Percentiles rank a stretch among this genome's conserved stretches.
Conservation (phyloP, 2,113 vertebrate species). For the Phrynosoma blainvillii region DNA sequence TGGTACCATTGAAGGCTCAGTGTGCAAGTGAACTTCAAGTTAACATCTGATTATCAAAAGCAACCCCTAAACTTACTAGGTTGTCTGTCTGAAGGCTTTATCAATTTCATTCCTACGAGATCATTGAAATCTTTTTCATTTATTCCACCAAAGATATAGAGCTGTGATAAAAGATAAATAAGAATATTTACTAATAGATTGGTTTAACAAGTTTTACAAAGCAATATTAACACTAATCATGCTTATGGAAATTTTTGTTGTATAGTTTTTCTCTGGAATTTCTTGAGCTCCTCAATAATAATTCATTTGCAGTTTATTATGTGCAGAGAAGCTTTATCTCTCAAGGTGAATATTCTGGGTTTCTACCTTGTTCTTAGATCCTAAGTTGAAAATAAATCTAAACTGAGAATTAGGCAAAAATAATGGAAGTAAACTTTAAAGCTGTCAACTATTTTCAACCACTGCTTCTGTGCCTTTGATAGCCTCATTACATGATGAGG, state of each 20-base stretch:
- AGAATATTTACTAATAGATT: background rate
- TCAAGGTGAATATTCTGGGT: background rate
- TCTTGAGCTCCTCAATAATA: background rate
- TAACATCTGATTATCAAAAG: background rate
- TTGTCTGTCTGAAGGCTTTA: slow-evolving; percentile 77
- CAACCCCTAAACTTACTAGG: slow-evolving; percentile 67
- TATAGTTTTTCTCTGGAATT: background rate
- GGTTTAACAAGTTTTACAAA: background rate
- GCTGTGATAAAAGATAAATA: slow-evolving; percentile 45
- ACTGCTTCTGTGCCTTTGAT: too few relatives aligned
- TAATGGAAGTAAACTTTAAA: too few relatives aligned
- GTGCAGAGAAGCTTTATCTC: background rate
- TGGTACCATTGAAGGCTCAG: background rate
- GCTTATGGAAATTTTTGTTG: background rate
- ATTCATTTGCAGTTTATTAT: background rate
- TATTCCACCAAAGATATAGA: slow-evolving; percentile 75
- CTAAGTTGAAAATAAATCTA: background rate
- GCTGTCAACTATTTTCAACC: too few relatives aligned
- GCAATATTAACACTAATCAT: background rate
- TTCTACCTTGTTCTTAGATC: background rate
- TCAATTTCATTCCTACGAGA: slow-evolving; percentile 77
- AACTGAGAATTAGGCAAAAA: too few relatives aligned
- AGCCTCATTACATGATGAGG: too few relatives aligned
- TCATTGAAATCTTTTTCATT: slow-evolving; percentile 78
- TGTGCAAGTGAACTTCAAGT: background rate